phyloP scores from a whole-genome alignment of 2,888 invertebrate species.

The Steinernema scapterisci region DNA sequence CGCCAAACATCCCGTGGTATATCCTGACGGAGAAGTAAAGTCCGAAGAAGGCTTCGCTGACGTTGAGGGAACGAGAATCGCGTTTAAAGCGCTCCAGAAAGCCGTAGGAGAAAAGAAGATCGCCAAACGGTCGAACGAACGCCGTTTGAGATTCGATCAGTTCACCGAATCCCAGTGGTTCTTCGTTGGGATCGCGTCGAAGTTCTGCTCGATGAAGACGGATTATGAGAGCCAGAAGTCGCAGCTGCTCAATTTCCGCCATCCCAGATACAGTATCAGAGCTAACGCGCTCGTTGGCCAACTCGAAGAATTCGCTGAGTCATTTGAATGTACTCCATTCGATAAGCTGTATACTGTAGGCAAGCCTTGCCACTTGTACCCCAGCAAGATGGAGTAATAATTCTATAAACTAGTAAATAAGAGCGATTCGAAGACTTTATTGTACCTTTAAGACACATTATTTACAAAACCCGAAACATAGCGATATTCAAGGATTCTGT shows the following conservation, averaged over 20 bases:
- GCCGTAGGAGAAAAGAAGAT: not conserved
- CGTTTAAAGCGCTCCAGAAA: not conserved
- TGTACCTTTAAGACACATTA: too few species aligned
- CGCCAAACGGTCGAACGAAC: not conserved
- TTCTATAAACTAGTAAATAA: not conserved
- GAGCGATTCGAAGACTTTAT: too few species aligned
- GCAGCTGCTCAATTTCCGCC: not conserved
- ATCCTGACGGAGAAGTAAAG: not conserved
- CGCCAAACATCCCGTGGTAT: not conserved
- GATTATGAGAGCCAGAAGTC: not conserved
- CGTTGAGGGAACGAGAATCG: conserved; percentile 4
- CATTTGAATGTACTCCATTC: not conserved
- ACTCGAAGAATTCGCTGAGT: not conserved
- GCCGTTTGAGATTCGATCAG: not conserved
- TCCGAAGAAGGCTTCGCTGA: conserved; percentile 18
- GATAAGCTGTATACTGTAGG: not conserved
- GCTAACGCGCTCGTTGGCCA: conserved; percentile 5
- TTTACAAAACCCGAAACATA: too few species aligned
- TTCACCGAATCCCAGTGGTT: conserved; percentile 18
- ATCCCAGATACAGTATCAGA: not conserved
- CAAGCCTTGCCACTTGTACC: not conserved
- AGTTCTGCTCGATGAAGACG: conserved; percentile 12
- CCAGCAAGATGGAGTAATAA: not conserved
- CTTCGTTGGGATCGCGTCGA: conserved; percentile 25
- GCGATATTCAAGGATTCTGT: too few species aligned